Percentiles rank a stretch among this genome's conserved stretches.
phyloP scores from a whole-genome alignment of 2,113 vertebrate genomes.

The Phrynosoma platyrhinos region DNA sequence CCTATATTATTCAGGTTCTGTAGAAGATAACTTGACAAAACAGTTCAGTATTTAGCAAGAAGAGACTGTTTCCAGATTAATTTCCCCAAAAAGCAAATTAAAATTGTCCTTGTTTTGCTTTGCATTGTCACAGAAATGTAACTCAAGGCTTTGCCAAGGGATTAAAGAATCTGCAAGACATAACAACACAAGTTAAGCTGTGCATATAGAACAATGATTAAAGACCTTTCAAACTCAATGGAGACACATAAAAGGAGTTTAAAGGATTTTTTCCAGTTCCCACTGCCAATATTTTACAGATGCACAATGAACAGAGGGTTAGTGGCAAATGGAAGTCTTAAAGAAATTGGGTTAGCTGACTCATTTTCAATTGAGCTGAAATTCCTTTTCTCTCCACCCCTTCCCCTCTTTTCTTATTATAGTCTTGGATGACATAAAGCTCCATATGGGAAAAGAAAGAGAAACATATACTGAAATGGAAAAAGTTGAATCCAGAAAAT shows the following conservation, averaged over 20 bases:
- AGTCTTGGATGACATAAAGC: constrained; percentile 31
- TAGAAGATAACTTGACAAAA: neutral
- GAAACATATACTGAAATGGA: constrained; percentile 18
- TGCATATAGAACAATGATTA: constrained; percentile 35
- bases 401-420: neutral
- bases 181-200: constrained; percentile 33
- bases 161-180: constrained; percentile 35
- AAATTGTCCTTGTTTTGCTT: constrained; percentile 33
- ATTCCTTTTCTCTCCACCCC: constrained; percentile 5
- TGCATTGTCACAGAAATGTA: constrained; percentile 40
- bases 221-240: constrained; percentile 36
- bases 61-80: neutral
- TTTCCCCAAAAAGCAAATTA: neutral
- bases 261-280: neutral
- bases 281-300: constrained; percentile 40
- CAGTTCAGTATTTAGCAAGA: neutral
- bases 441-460: constrained; percentile 31
- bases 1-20: neutral
- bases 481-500: constrained; percentile 24
- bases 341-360: neutral
- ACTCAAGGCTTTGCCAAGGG: constrained; percentile 12
- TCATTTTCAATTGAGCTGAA: constrained; percentile 20
- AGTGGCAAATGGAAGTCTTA: neutral
- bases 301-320: constrained; percentile 8
- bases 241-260: constrained; percentile 36